A percentile compares a stretch with the other conserved stretches of the same genome.
Conservation (phyloP, 2,113 vertebrate species). For the Clarias batrachus region DNA sequence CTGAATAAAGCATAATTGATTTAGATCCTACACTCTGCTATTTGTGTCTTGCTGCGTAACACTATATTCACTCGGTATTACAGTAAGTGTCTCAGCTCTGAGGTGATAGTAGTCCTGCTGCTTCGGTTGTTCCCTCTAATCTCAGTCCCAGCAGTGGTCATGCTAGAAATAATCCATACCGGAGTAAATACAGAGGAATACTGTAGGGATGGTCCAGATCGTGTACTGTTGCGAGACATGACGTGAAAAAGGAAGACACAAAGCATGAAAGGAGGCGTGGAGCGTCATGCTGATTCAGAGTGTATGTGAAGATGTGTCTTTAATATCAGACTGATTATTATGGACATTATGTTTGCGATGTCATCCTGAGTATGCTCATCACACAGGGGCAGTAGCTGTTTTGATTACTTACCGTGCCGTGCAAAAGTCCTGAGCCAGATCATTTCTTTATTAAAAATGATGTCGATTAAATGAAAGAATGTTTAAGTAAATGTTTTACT, state of each 20-base stretch:
- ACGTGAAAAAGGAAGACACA: neutral
- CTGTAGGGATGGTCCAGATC: neutral
- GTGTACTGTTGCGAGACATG: neutral
- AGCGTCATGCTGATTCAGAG: neutral
- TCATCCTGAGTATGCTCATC: neutral
- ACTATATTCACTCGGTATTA: neutral
- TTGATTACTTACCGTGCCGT: neutral
- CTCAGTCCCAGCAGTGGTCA: neutral
- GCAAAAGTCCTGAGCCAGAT: too few relatives aligned
- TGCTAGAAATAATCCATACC: neutral
- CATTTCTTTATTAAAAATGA: too few relatives aligned
- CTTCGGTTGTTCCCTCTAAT: neutral
- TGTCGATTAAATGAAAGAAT: too few relatives aligned
- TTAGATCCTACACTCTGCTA: neutral
- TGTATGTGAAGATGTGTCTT: neutral
- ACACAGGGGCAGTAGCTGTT: neutral
- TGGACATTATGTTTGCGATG: neutral
- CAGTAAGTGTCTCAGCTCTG: neutral
- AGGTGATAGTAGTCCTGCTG: slow-evolving; percentile 20
- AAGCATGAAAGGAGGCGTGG: neutral
- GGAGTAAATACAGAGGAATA: neutral
- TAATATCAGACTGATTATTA: neutral
- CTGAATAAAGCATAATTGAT: slow-evolving; percentile 20
- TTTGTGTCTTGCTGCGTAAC: slow-evolving; percentile 18
- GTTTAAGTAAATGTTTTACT: too few relatives aligned